Conservation (phyloP, 2,888 invertebrate species). For the Patella pellucida region DNA sequence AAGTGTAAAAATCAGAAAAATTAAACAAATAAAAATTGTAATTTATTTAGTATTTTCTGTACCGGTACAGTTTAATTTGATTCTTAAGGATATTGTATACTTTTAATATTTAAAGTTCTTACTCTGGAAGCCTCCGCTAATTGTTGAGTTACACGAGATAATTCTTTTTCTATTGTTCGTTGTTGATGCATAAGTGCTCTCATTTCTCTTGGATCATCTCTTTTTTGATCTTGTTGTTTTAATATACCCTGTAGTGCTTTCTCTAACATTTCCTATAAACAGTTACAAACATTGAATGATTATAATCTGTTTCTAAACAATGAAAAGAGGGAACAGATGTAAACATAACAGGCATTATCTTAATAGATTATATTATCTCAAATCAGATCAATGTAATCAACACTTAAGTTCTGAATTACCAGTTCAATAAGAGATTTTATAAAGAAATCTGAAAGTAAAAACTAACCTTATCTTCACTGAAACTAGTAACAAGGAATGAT, state of each 20-base stretch:
- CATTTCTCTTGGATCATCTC: constrained; percentile 72
- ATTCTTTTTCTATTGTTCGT: constrained; percentile 81
- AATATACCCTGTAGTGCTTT: constrained; percentile 61
- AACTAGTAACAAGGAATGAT: constrained; percentile 80
- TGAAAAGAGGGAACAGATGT: too few species aligned
- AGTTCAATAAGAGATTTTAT: too few species aligned
- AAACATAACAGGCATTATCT: too few species aligned
- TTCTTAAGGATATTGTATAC: too few species aligned
- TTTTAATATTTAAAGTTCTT: constrained; percentile 61
- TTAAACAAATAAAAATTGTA: too few species aligned
- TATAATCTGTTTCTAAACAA: neutral
- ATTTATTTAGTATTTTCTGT: too few species aligned
- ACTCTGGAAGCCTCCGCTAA: constrained; percentile 93
- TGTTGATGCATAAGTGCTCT: constrained; percentile 82
- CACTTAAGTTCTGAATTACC: too few species aligned
- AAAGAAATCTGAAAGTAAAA: too few species aligned
- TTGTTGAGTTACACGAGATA: constrained; percentile 86
- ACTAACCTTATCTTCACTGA: constrained; percentile 81
- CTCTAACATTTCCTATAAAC: constrained; percentile 65
- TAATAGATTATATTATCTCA: too few species aligned
- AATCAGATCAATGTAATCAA: too few species aligned
- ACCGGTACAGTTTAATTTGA: too few species aligned
- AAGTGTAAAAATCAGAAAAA: too few species aligned
- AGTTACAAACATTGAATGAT: neutral
- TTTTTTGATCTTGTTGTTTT: constrained; percentile 59